Conservation (phyloP, 2,888 invertebrate species). For the Stenodema calcarata region DNA sequence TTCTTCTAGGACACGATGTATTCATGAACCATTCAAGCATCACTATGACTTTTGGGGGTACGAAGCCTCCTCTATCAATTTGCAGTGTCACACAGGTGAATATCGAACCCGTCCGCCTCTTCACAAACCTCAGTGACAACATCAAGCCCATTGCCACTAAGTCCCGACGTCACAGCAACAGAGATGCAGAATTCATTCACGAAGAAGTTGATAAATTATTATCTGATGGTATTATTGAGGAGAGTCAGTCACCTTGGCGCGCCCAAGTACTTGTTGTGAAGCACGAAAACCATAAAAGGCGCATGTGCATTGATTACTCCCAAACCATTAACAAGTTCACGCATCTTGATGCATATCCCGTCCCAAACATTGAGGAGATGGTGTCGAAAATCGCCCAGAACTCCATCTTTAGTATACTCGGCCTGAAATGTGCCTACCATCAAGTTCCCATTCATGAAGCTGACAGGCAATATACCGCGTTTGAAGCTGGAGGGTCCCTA, state of each 20-base stretch:
- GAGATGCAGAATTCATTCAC: not conserved
- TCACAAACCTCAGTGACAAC: not conserved
- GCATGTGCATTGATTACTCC: slow-evolving; percentile 28
- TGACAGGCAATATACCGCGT: not conserved
- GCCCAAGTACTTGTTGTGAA: slow-evolving; percentile 7
- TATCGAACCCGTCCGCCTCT: not conserved
- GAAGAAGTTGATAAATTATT: not conserved
- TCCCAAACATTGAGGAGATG: slow-evolving; percentile 58
- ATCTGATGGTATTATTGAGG: not conserved
- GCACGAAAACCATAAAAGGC: slow-evolving; percentile 9
- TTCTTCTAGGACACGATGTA: slow-evolving; percentile 6
- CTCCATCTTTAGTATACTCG: slow-evolving; percentile 18
- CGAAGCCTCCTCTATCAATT: not conserved
- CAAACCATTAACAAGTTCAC: slow-evolving; percentile 30
- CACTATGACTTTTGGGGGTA: not conserved
- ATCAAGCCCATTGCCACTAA: slow-evolving; percentile 16
- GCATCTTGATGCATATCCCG: slow-evolving; percentile 62
- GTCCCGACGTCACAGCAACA: not conserved
- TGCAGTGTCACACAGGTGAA: not conserved
- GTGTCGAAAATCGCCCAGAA: slow-evolving; percentile 5
- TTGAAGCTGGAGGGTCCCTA: not conserved
- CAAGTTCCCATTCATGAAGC: slow-evolving; percentile 1
- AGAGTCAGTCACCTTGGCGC: slow-evolving; percentile 30
- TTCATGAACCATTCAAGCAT: not conserved
- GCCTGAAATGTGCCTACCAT: slow-evolving; percentile 14